Conservation (phyloP, 2,797 vertebrate species). For the Delichon dasypus region DNA sequence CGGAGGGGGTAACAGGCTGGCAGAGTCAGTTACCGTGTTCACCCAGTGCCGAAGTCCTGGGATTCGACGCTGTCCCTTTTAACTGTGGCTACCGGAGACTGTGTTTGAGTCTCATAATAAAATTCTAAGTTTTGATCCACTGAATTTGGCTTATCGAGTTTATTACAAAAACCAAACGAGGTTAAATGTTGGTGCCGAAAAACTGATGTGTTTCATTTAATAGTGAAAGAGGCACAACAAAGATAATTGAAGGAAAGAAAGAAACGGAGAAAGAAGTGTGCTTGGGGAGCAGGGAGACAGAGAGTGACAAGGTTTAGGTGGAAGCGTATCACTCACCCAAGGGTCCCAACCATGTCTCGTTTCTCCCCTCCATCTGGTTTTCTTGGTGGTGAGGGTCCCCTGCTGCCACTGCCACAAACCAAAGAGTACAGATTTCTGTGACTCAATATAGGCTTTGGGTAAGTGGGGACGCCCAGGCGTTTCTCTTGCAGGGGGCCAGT, state of each 20-base stretch:
- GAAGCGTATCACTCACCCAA: neutral
- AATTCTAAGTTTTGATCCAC: too few relatives aligned
- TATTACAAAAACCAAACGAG: fast-evolving
- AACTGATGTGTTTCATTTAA: neutral
- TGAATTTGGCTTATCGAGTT: too few relatives aligned
- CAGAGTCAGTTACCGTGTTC: too few relatives aligned
- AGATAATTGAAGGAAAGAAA: neutral
- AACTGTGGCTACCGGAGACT: too few relatives aligned
- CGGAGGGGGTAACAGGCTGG: too few relatives aligned
- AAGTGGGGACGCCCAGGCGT: fast-evolving
- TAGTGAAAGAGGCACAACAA: neutral
- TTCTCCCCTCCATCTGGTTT: neutral
- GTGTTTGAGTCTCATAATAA: too few relatives aligned
- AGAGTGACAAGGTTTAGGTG: neutral
- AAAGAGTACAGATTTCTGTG: neutral
- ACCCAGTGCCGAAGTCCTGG: too few relatives aligned
- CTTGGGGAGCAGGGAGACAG: too few relatives aligned
- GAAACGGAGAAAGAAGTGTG: neutral
- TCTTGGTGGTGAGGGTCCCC: neutral
- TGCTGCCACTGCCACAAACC: neutral
- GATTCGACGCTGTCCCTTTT: too few relatives aligned
- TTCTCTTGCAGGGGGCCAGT: neutral
- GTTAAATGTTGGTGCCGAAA: neutral
- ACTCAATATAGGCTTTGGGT: neutral
- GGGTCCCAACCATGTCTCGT: too few relatives aligned